A percentile compares a stretch with the other conserved stretches of the same genome.
Evolutionary conservation across 2,797 vertebrate species (phyloP).

Genomic region (Pogonophryne albipinna): DNA sequence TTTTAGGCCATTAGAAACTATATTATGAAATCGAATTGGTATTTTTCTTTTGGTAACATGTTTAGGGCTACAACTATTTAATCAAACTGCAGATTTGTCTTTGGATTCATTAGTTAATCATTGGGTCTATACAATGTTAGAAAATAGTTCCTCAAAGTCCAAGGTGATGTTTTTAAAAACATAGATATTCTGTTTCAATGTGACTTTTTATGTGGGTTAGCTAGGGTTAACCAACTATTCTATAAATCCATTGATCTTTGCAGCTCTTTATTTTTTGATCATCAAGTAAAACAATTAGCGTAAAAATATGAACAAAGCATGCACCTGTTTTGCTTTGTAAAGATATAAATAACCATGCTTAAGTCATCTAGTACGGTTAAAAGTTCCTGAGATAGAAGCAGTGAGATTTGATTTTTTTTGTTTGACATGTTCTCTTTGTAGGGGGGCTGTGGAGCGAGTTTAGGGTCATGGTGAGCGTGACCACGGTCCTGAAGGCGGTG

Average conservation of each 20-base stretch:
- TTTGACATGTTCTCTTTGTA: slow-evolving; percentile 9
- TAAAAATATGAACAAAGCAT: not conserved
- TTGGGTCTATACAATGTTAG: no score
- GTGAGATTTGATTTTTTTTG: not conserved
- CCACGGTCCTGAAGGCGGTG: slow-evolving; percentile 54
- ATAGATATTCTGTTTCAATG: no score
- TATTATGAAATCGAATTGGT: not conserved
- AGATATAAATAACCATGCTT: not conserved
- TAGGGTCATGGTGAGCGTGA: slow-evolving; percentile 58
- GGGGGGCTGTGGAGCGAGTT: slow-evolving; percentile 4
- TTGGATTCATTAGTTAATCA: no score
- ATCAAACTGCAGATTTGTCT: no score
- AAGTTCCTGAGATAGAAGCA: not conserved
- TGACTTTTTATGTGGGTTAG: no score
- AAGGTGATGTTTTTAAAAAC: no score
- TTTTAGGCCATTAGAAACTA: not conserved
- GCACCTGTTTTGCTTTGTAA: not conserved
- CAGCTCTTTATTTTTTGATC: not conserved
- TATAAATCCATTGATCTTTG: no score
- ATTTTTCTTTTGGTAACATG: not conserved
- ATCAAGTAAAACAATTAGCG: not conserved
- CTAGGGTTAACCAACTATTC: no score
- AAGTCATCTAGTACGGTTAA: not conserved
- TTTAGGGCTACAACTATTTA: no score
- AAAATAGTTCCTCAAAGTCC: no score